Evolutionary conservation across 2,113 vertebrate species (phyloP), one percentile per base, ranked within the genome.

Genomic region (Scalopus aquaticus): DNA sequence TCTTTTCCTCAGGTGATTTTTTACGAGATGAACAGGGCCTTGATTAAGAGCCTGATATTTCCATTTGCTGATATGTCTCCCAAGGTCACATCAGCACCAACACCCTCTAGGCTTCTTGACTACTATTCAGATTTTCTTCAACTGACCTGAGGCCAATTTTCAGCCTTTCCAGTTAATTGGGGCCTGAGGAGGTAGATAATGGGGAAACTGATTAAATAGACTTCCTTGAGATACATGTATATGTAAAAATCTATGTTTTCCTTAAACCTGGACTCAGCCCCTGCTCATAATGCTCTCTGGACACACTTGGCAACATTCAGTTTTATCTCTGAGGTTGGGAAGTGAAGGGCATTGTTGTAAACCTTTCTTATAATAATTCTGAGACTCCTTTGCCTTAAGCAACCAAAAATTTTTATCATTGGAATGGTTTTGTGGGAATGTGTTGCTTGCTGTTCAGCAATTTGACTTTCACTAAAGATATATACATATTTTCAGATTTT

Each of bases 401-500:
- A 79, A 93, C 90, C 58, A 93, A 56, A 76, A 58, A 22, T 15
- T 77, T 82, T 95, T 24, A 80, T 78, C 78, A 82, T 49, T 49
- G 60, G 54, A 70, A 88, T 67, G 37, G 62, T 84, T 91, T 91
- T 74, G n/a, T 85, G 94, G 85, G 46, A 44, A 58, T 76, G 46
- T 12, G 64, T 77, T 83, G 74, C 60, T 44, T 80, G 60, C 77
- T 15, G 5, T 76, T 46, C 4, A 60, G 78, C 79, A 83, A 24
- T 94, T 96, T 94, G 77, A 58, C 58, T 77, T 87, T 93, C 72
- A 77, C 60, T 76, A 70, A 49, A 95, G 90, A 95, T 93, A 79
- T 51, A 90, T 90, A 56, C 79, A 26, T 62, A 44, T 76, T 93
- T 93, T 87, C 83, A 91, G 76, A 44, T 89, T 97, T 97, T 96